Conservation (phyloP, 2,113 vertebrate species). For the Pagrus major region DNA sequence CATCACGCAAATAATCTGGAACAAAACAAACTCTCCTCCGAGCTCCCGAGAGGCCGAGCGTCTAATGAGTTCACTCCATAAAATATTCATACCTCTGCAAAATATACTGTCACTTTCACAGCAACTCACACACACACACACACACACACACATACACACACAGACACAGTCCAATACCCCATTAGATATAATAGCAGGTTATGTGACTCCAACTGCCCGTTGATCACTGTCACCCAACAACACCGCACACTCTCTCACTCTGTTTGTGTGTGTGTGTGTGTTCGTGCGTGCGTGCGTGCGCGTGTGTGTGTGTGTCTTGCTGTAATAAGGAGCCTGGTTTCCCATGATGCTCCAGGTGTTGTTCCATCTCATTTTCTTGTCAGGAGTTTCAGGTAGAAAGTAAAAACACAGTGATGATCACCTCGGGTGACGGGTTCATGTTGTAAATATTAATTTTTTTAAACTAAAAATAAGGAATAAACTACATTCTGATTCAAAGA, state of each 20-base stretch:
- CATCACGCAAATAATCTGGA: slow-evolving; percentile 74
- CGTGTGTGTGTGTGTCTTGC: background rate
- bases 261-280: slow-evolving; percentile 6
- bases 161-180: slow-evolving; percentile 33
- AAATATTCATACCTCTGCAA: slow-evolving; percentile 70
- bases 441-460: background rate
- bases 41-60: slow-evolving; percentile 57
- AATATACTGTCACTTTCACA: slow-evolving; percentile 57
- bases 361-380: background rate
- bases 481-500: background rate
- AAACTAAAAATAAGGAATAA: background rate
- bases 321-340: background rate
- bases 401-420: background rate
- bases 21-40: slow-evolving; percentile 71
- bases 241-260: background rate
- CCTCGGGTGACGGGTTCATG: background rate
- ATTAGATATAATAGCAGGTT: slow-evolving; percentile 48
- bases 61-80: slow-evolving; percentile 72
- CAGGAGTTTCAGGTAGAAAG: background rate
- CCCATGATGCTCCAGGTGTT: slow-evolving; percentile 29
- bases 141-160: slow-evolving; percentile 36
- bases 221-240: slow-evolving; percentile 50
- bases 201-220: slow-evolving; percentile 16
- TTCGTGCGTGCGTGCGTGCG: slow-evolving; percentile 9
- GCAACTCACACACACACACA: slow-evolving; percentile 39